phyloP scores from a whole-genome alignment of 1,140 invertebrate genomes.

The Eriocheir sinensis region DNA sequence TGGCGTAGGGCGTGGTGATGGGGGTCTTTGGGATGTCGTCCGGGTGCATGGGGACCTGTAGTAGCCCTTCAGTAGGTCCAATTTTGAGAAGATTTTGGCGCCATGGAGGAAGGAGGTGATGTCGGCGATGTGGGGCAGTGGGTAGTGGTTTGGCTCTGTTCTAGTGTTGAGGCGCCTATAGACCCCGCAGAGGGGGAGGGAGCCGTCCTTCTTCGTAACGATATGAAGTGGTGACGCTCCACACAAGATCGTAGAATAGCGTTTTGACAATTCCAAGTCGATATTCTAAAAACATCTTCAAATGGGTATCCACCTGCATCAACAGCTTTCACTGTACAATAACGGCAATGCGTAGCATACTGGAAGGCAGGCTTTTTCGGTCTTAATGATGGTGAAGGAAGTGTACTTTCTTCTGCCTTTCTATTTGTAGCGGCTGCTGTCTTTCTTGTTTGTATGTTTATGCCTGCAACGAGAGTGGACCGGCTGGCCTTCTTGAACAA shows the following conservation, averaged over 20 bases:
- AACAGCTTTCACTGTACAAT: constrained; percentile 60
- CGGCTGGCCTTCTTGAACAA: constrained; percentile 31
- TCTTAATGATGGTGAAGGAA: constrained; percentile 50
- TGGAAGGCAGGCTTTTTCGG: constrained; percentile 42
- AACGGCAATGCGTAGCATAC: constrained; percentile 50
- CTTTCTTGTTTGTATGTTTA: constrained; percentile 54
- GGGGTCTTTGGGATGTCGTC: too few species aligned
- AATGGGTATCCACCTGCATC: constrained; percentile 33
- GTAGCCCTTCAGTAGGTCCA: too few species aligned
- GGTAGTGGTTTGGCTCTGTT: too few species aligned
- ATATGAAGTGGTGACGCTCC: too few species aligned
- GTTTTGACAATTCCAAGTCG: constrained; percentile 43
- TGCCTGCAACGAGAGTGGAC: constrained; percentile 44
- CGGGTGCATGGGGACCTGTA: too few species aligned
- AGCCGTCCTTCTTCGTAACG: too few species aligned
- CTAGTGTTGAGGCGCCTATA: too few species aligned
- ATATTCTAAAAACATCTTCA: constrained; percentile 9
- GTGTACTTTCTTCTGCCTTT: constrained; percentile 43
- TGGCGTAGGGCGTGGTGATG: too few species aligned
- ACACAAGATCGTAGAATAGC: constrained; percentile 12
- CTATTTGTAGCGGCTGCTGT: constrained; percentile 3
- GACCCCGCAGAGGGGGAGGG: too few species aligned
- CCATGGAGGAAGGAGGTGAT: too few species aligned
- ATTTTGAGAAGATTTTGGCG: too few species aligned
- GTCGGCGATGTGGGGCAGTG: too few species aligned